Evolutionary conservation across 2,888 invertebrate species (phyloP).

Genomic region (Drosophila flavopinicola): DNA sequence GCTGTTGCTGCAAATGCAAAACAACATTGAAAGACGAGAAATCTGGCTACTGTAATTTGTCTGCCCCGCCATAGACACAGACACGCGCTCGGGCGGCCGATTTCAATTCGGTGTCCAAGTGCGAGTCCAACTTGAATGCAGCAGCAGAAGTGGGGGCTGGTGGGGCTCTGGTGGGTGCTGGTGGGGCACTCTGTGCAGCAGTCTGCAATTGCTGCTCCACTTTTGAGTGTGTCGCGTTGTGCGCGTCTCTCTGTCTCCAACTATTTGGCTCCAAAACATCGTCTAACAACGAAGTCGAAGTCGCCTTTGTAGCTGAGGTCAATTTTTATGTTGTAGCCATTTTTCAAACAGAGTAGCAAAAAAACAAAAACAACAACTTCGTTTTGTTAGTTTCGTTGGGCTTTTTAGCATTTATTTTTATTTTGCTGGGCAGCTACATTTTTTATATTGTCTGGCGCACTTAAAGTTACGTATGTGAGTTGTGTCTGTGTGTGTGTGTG

Average conservation of each 20-base stretch:
- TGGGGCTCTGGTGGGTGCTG: conserved; percentile 2
- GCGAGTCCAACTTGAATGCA: conserved; percentile 47
- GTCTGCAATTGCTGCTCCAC: conserved; percentile 62
- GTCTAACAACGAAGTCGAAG: conserved; percentile 36
- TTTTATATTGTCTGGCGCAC: conserved; percentile 63
- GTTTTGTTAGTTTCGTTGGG: conserved; percentile 33
- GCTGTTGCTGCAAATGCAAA: conserved; percentile 73
- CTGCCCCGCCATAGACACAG: conserved; percentile 73
- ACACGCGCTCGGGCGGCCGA: conserved; percentile 43
- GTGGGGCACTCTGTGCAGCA: conserved; percentile 18
- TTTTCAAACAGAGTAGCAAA: conserved; percentile 68
- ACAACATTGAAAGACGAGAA: conserved; percentile 81
- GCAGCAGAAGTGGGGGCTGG: neutral
- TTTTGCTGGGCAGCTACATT: conserved; percentile 30
- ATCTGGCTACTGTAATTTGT: conserved; percentile 82
- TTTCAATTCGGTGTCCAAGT: conserved; percentile 59
- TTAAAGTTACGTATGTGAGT: conserved; percentile 48
- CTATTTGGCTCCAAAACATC: conserved; percentile 33
- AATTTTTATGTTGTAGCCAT: conserved; percentile 80
- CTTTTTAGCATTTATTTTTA: conserved; percentile 31
- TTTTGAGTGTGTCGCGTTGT: conserved; percentile 28
- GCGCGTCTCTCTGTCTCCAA: conserved; percentile 47
- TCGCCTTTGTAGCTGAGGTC: conserved; percentile 79
- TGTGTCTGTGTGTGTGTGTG: neutral
- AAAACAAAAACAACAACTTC: conserved; percentile 30